A percentile compares a stretch with the other conserved stretches of the same genome.
phyloP scores from a whole-genome alignment of 2,888 invertebrate genomes.

The Rapana venosa region DNA sequence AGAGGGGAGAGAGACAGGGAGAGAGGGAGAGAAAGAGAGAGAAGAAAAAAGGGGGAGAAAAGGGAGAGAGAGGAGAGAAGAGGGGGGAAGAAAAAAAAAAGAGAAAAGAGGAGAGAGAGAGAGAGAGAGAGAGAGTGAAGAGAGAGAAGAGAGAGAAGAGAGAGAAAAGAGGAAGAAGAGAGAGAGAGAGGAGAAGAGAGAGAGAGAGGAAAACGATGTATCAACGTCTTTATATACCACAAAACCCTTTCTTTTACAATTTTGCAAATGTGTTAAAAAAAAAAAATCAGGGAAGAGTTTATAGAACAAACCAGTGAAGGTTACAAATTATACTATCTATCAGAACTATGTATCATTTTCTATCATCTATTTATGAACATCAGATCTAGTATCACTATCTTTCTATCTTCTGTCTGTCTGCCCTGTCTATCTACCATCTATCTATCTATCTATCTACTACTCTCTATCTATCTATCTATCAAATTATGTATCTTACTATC shows the following conservation, averaged over 20 bases:
- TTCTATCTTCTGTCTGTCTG: no score
- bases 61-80: not conserved
- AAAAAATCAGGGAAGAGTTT: no score
- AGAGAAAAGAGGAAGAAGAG: not conserved
- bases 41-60: not conserved
- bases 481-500: not conserved
- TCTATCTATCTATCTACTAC: not conserved
- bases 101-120: not conserved
- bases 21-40: not conserved
- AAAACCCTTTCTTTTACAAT: no score
- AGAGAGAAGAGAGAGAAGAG: not conserved
- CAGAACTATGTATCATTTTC: no score
- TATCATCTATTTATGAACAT: no score
- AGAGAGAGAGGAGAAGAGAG: not conserved
- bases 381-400: no score
- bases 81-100: not conserved
- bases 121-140: not conserved
- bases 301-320: no score
- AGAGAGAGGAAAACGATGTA: no score
- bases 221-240: no score
- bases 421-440: no score
- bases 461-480: not conserved
- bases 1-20: not conserved
- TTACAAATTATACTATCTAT: no score
- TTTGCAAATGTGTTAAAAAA: no score